Evolutionary conservation across 2,888 invertebrate genomes (phyloP), one percentile per base, ranked within the genome.

Genomic region (Cantharis flavilabris): DNA sequence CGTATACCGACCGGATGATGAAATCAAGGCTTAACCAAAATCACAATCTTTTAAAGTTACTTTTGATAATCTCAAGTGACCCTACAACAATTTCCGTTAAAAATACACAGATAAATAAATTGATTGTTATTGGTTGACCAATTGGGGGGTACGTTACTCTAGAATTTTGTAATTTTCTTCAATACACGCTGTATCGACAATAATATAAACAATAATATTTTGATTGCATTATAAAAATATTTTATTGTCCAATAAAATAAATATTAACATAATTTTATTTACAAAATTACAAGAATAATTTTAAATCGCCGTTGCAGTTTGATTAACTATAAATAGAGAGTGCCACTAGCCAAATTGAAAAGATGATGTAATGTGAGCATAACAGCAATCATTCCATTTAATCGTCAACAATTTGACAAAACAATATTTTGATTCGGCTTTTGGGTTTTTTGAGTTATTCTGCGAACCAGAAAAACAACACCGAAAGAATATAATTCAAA

Each of bases 1-100:
- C 49, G 49, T 49, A 49, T 49, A 49, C n/a, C 33, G 76, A 49
- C n/a, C 33, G 76, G 76, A 71, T 76, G 76, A 76, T 76, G 76
- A 76, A 76, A 76, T 76, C 71, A n/a, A 14, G 33, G 33, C 18
- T 72, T 69, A 30, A 18, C 71, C 62, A 72, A 76, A 72, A 76
- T 76, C 76, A 76, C 69, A 70, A 49, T 49, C 49, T 49, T 49
- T 2, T 49, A 49, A 49, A n/a, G 49, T 49, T n/a, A n/a, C 4
- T 49, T 49, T 49, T 49, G 49, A 49, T 49, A 49, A 49, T 49
- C 49, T 49, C n/a, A 9, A 49, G 49, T 49, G 49, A 49, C 49
- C 49, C 49, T 49, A n/a, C n/a, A n/a, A 49, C 7, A n/a, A 49
- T 49, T 49, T 49, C 49, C 49, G 49, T 49, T 49, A n/a, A 49